Evolutionary conservation across 2,113 vertebrate genomes (phyloP).

Genomic region (Rousettus leschenaultii): DNA sequence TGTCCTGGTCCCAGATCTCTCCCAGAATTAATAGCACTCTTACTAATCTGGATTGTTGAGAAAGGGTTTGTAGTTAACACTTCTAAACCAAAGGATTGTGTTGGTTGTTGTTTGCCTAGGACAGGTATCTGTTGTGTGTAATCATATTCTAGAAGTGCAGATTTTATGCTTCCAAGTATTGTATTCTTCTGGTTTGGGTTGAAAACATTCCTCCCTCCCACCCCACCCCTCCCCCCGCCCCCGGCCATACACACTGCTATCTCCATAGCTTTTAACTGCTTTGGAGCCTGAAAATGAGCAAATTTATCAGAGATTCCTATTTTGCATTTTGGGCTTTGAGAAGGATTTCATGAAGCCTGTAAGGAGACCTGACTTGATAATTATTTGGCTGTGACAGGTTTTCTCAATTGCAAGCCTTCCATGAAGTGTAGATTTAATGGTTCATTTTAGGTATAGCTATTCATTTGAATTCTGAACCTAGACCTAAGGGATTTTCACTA

Average conservation of each 20-base stretch:
- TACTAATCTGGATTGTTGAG: not conserved
- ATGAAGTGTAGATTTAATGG: not conserved
- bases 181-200: not conserved
- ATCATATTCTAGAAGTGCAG: not conserved
- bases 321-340: conserved; percentile 4
- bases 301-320: not conserved
- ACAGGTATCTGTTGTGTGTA: not conserved
- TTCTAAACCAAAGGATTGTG: not conserved
- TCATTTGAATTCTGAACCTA: not conserved
- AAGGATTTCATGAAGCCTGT: not conserved
- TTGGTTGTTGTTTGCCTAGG: not conserved
- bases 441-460: not conserved
- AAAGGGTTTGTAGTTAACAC: not conserved
- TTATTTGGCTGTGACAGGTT: not conserved
- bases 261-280: not conserved
- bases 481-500: not conserved
- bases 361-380: not conserved
- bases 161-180: not conserved
- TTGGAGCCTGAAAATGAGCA: not conserved
- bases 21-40: not conserved
- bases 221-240: too few relatives aligned
- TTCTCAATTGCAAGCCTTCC: not conserved
- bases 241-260: too few relatives aligned
- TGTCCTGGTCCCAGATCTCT: not conserved
- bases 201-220: not conserved